Base-by-base conservation (phyloP, 1,140 invertebrate species). In the Doryteuthis pealeii region DNA sequence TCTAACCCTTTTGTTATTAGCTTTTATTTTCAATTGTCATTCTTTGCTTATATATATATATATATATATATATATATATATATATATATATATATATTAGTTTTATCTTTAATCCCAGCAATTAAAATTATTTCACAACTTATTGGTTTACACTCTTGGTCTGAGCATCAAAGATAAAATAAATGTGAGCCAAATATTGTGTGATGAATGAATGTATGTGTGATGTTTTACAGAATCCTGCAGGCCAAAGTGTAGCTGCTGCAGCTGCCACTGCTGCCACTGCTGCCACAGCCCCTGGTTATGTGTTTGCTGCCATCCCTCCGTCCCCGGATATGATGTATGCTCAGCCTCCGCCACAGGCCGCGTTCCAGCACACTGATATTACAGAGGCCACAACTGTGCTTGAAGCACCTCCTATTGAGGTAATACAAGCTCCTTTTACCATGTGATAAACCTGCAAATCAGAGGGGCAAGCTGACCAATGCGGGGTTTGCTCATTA, bases 281-380 rank as follows among this genome's bases (percentile, higher is more conserved):
- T 62, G 54, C 54, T 62, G 54, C 12, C 5, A 62, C 76, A 66
- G 81, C 76, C 58, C 82, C 82, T 40, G 78, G 80, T 12, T 86
- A 84, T 68, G 77, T 84, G 58, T 84, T 80, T 77, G 79, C 83
- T 26, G 77, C 81, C n/a, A 81, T 85, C 75, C 81, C 81, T 73
- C 77, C 80, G 43, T 78, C 83, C 15, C 80, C 83, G 73, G 84
- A 86, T 69, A 72, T 86, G 71, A 83, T 86, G 81, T 86, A 86
- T 73, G 82, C 83, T 62, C 82, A 83, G 67, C 76, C 81, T 45
- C 83, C 81, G 66, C 76, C 76, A 15, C 78, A 80, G 65, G 82
- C 81, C 31, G 75, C 78, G 54, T 82, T 81, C 70, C 81, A 81
- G 49, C 71, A 80, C 65, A 77, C 79, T 68, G 83, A 86, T 18